Conservation (phyloP, 2,888 invertebrate genomes). For the Thyatira batis region DNA sequence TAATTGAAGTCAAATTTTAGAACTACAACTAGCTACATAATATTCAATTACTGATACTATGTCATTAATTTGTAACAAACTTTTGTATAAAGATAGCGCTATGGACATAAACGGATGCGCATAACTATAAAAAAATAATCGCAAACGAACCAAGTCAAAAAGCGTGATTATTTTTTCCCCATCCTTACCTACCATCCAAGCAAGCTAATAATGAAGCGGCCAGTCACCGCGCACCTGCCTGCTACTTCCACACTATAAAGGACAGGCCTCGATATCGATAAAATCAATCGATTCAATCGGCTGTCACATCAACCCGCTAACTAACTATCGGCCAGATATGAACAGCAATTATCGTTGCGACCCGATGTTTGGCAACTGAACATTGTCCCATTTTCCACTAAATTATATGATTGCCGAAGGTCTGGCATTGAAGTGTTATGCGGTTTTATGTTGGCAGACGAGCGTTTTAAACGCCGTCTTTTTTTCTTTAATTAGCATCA, state of each 20-base stretch:
- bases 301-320: slow-evolving; percentile 37
- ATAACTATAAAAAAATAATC: background rate
- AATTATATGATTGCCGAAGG: slow-evolving; percentile 39
- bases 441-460: slow-evolving; percentile 2
- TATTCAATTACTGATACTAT: no score
- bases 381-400: slow-evolving; percentile 40
- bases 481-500: no score
- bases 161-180: slow-evolving; percentile 28
- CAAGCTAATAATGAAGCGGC: slow-evolving; percentile 28
- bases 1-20: no score
- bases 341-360: slow-evolving; percentile 23
- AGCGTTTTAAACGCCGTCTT: background rate
- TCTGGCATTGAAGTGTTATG: slow-evolving; percentile 2
- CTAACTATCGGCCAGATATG: slow-evolving; percentile 20
- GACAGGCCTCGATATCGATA: slow-evolving; percentile 25
- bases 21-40: no score
- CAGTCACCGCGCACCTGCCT: slow-evolving; percentile 31
- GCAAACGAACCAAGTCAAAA: slow-evolving; percentile 14
- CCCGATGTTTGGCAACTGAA: slow-evolving; percentile 30
- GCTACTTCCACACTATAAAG: slow-evolving; percentile 24
- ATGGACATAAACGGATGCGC: no score
- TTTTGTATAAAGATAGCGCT: no score
- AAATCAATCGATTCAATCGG: slow-evolving; percentile 26
- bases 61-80: no score
- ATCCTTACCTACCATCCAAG: slow-evolving; percentile 41